Evolutionary conservation across 2,113 vertebrate genomes (phyloP).

Genomic region (Gasterosteus nipponicus): DNA sequence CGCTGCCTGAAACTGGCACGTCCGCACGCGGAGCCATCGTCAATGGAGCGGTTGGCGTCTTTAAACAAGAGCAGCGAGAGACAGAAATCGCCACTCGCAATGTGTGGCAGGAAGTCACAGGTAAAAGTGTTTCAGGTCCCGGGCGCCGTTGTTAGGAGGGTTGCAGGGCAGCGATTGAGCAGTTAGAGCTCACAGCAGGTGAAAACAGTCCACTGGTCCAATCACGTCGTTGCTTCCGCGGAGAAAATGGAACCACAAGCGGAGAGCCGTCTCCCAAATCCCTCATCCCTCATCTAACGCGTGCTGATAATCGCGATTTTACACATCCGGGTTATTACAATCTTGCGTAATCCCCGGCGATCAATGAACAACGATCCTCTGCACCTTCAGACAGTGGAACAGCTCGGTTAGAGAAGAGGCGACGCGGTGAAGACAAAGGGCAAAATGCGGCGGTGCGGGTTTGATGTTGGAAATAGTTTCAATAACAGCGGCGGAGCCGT

Average conservation of each 20-base stretch:
- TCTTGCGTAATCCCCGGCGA: too few species aligned
- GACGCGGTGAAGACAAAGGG: not conserved
- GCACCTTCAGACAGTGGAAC: too few species aligned
- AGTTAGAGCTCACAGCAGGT: constrained; percentile 27
- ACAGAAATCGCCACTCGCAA: not conserved
- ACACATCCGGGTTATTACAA: too few species aligned
- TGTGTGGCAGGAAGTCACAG: not conserved
- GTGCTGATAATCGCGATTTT: too few species aligned
- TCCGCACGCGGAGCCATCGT: not conserved
- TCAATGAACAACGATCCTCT: too few species aligned
- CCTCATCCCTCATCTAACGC: too few species aligned
- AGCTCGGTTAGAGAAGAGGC: too few species aligned
- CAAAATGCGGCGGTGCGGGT: not conserved
- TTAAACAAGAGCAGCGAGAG: not conserved
- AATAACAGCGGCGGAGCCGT: not conserved
- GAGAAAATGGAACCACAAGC: not conserved
- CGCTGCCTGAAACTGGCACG: not conserved
- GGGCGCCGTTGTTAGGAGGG: constrained; percentile 11
- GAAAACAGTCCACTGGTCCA: constrained; percentile 11
- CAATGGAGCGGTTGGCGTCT: not conserved
- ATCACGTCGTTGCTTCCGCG: constrained; percentile 3
- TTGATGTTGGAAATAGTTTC: not conserved
- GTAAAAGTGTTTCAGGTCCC: not conserved
- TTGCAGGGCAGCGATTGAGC: constrained; percentile 28
- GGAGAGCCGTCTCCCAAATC: too few species aligned